Conservation (phyloP, 2,888 invertebrate species). For the Heliconius hortense region DNA sequence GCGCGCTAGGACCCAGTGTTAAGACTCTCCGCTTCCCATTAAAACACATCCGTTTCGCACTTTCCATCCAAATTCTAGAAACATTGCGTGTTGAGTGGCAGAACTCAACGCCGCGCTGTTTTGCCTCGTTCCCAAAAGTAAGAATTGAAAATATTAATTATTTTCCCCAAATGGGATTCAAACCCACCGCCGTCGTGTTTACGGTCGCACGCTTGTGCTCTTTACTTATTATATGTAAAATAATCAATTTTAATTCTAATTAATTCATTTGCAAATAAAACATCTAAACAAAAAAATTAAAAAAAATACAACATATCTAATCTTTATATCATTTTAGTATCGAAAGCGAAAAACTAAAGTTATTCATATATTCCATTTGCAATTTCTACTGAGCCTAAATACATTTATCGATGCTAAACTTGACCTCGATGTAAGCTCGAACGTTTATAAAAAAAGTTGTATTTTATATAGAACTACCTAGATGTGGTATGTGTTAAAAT, state of each 20-base stretch:
- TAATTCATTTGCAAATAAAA: too few species aligned
- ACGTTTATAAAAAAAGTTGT: slow-evolving; percentile 41
- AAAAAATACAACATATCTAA: neutral
- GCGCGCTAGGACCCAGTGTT: neutral
- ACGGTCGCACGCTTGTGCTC: too few species aligned
- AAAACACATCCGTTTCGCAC: neutral
- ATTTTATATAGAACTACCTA: slow-evolving; percentile 23
- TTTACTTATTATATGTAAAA: too few species aligned
- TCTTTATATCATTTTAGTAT: slow-evolving; percentile 42
- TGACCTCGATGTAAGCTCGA: slow-evolving; percentile 52
- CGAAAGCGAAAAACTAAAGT: slow-evolving; percentile 12
- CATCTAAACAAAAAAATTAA: neutral
- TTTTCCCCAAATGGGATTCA: too few species aligned
- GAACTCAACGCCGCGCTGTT: too few species aligned
- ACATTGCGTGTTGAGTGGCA: neutral
- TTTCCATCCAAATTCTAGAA: neutral
- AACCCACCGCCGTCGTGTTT: too few species aligned
- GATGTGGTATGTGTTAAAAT: slow-evolving; percentile 26
- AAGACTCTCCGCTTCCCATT: neutral
- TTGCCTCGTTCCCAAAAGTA: too few species aligned
- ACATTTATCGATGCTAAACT: slow-evolving; percentile 50
- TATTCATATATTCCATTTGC: slow-evolving; percentile 33
- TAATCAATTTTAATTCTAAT: too few species aligned
- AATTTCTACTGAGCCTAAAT: slow-evolving; percentile 38
- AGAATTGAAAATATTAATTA: too few species aligned